phyloP scores from a whole-genome alignment of 2,888 invertebrate species.

The Zhuqinia jingwanae region DNA sequence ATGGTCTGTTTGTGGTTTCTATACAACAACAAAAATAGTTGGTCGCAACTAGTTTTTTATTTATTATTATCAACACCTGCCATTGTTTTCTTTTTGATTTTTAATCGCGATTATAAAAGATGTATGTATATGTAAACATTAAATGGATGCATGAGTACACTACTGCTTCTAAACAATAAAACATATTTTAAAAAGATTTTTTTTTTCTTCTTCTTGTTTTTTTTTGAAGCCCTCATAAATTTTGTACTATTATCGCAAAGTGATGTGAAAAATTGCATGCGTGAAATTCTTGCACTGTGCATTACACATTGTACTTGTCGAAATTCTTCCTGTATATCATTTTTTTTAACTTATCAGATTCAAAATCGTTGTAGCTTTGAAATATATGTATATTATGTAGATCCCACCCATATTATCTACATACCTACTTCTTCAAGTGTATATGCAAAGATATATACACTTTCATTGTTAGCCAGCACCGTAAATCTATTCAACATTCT shows the following conservation, averaged over 20 bases:
- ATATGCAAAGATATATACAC: neutral
- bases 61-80: constrained; percentile 56
- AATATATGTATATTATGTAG: too few relatives aligned
- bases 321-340: too few relatives aligned
- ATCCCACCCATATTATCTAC: too few relatives aligned
- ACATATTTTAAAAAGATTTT: constrained; percentile 19
- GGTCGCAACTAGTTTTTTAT: constrained; percentile 54
- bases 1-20: neutral
- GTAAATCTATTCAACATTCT: neutral
- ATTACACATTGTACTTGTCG: too few relatives aligned
- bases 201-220: too few relatives aligned
- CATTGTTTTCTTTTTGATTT: constrained; percentile 56
- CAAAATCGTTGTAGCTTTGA: too few relatives aligned
- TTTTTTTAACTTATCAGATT: too few relatives aligned
- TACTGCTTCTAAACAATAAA: constrained; percentile 6
- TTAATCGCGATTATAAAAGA: constrained; percentile 35
- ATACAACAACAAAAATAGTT: constrained; percentile 31
- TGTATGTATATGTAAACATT: neutral
- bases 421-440: neutral
- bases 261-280: neutral
- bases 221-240: neutral
- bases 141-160: neutral
- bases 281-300: neutral
- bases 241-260: constrained; percentile 1
- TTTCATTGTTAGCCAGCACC: neutral